Conservation (phyloP, 1,140 invertebrate genomes). For the Kradibia gibbosae region DNA sequence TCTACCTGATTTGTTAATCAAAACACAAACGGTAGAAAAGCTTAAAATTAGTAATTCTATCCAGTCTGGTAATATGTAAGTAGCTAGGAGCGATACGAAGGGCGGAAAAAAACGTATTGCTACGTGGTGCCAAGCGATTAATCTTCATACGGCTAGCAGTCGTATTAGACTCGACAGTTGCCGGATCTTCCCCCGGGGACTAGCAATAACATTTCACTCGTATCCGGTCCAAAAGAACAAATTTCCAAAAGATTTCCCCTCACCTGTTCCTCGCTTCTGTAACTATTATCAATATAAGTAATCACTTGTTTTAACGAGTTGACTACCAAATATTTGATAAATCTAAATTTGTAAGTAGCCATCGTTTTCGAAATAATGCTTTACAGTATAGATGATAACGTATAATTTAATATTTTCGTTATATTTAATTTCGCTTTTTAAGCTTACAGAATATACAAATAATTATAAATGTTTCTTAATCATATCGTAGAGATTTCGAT, state of each 20-base stretch:
- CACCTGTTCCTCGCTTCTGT: constrained; percentile 19
- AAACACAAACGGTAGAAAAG: neutral
- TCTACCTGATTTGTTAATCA: neutral
- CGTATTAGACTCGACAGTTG: constrained; percentile 63
- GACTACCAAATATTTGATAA: neutral
- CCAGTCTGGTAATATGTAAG: neutral
- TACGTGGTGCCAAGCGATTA: constrained; percentile 66
- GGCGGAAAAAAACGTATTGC: constrained; percentile 54
- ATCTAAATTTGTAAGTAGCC: neutral
- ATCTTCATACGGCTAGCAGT: constrained; percentile 65
- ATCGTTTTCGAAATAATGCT: too few species aligned
- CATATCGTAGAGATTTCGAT: too few species aligned
- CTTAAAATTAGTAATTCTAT: neutral
- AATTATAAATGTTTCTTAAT: too few species aligned
- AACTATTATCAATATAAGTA: constrained; percentile 46
- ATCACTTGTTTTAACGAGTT: constrained; percentile 40
- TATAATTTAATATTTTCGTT: too few species aligned
- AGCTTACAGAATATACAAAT: too few species aligned
- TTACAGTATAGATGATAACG: too few species aligned
- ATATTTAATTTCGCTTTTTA: too few species aligned
- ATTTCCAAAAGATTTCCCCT: constrained; percentile 22
- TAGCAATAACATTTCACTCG: constrained; percentile 66
- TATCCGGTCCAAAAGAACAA: constrained; percentile 50
- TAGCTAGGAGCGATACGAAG: neutral
- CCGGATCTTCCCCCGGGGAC: constrained; percentile 61